Base-by-base conservation (phyloP, 2,797 vertebrate species). In the Hirundo rustica region DNA sequence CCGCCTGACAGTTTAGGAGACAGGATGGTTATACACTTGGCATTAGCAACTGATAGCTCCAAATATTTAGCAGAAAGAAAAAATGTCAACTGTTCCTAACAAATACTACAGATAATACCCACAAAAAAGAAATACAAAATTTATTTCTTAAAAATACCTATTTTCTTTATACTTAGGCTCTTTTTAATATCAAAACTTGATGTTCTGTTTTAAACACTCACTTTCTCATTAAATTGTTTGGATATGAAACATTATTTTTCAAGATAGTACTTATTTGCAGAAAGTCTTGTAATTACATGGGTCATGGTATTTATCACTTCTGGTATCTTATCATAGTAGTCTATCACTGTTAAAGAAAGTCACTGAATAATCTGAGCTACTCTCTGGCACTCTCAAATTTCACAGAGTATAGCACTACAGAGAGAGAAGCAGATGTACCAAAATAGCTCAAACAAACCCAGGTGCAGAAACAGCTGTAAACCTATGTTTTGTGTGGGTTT, bases 401-500 rank as follows among this genome's bases (percentile, higher is more conserved):
- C 34, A 77, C 4, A 34, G 12, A 58, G 5, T 11, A 50, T 0
- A 66, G 8, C 40, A 32, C 14, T 38, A 38, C 38, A 78, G 16
- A 77, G 10, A 34, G 27, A 30, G 16, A 70, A 64, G 23, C 3
- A 67, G 34, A 23, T 25, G 9, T 25, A 75, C 25, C 30, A 54
- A 32, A 78, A 60, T 1, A 9, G 22, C 27, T 75, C 27, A 64
- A 74, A 89, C 4, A 71, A 84, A 45, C 2, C 29, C 26, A 44
- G 6, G 7, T 22, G 22, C 74, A 80, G 85, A 81, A 71, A 0
- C 9, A 68, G 5, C 17, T 78, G 38, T 6, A 94, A 68, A 57
- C 42, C 7, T 30, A 7, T 10, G 13, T 2, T 66, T 60, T 38
- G 11, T 8, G 27, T 32, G 17, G 11, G 1, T 1, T 1, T 3